Evolutionary conservation across 2,113 vertebrate species (phyloP).

Genomic region (Vulpes lagopus): DNA sequence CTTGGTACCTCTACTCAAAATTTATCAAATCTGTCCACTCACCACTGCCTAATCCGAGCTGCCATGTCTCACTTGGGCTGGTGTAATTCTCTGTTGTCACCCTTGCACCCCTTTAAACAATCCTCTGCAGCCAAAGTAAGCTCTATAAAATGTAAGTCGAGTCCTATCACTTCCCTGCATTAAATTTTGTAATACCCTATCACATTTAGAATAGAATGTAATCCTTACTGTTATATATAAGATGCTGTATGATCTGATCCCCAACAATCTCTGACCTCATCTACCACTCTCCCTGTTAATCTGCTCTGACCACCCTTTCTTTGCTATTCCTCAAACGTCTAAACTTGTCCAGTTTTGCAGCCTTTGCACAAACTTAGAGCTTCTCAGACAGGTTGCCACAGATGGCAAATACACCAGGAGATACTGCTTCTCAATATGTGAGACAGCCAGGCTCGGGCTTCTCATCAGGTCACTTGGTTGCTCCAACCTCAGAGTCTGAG

Average conservation of each 20-base stretch:
- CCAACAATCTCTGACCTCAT: background rate
- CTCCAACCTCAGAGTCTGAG: background rate
- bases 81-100: background rate
- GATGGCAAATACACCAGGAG: background rate
- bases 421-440: background rate
- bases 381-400: background rate
- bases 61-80: background rate
- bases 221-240: background rate
- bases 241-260: background rate
- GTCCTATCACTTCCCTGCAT: background rate
- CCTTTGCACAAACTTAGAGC: background rate
- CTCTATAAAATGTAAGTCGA: background rate
- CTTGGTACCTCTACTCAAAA: background rate
- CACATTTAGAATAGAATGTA: background rate
- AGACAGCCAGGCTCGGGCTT: background rate
- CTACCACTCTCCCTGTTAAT: background rate
- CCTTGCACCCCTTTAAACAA: background rate
- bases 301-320: background rate
- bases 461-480: background rate
- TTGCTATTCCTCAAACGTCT: background rate
- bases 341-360: background rate
- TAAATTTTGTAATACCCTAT: background rate
- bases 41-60: background rate
- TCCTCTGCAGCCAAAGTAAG: background rate
- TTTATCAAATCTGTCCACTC: background rate